Evolutionary conservation across 2,113 vertebrate genomes (phyloP).

Genomic region (Nesospiza acunhae): DNA sequence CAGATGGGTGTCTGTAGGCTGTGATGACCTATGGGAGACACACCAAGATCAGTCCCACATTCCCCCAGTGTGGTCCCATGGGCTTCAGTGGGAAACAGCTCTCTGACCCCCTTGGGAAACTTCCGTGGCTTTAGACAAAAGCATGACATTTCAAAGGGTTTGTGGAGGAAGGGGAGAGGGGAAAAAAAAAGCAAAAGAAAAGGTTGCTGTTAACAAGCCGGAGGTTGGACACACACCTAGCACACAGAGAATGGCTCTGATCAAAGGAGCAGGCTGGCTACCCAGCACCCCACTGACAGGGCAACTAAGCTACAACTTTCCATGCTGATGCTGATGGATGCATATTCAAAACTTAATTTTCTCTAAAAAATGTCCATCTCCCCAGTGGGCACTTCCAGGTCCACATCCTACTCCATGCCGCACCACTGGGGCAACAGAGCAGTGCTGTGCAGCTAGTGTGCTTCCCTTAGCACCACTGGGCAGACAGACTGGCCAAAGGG

Average conservation of each 20-base stretch:
- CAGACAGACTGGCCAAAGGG: background rate
- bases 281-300: background rate
- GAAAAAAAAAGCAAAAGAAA: fast-evolving
- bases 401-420: background rate
- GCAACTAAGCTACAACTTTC: background rate
- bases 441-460: fast-evolving
- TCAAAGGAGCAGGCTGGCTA: background rate
- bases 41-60: background rate
- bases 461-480: background rate
- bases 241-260: background rate
- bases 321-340: background rate
- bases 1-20: background rate
- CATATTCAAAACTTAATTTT: background rate
- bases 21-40: background rate
- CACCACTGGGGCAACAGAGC: background rate
- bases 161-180: background rate
- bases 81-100: background rate
- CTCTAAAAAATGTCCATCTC: background rate
- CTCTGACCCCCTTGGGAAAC: background rate
- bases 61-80: background rate
- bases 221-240: fast-evolving
- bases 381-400: background rate
- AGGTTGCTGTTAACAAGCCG: background rate
- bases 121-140: background rate
- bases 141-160: background rate